Percentiles rank a stretch among this genome's conserved stretches.
phyloP scores from a whole-genome alignment of 2,797 vertebrate species.

The Aratinga solstitialis region DNA sequence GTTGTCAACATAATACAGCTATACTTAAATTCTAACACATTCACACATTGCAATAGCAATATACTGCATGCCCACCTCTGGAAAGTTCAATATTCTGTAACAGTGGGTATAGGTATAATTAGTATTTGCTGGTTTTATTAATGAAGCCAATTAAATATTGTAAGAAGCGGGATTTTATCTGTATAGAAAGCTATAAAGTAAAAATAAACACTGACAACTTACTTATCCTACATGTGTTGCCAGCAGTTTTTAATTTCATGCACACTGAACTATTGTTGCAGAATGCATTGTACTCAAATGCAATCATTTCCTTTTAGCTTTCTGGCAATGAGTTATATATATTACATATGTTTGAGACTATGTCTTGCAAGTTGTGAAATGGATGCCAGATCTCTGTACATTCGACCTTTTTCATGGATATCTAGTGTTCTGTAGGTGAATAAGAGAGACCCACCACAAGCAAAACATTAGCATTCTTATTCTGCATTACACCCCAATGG shows the following conservation, averaged over 20 bases:
- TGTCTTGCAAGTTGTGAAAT: constrained; percentile 71
- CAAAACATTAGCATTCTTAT: constrained; percentile 45
- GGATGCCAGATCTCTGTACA: constrained; percentile 72
- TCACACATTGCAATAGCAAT: neutral
- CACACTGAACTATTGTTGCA: constrained; percentile 79
- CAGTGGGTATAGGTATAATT: neutral
- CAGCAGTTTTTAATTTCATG: constrained; percentile 82
- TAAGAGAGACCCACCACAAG: constrained; percentile 72
- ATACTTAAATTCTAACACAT: neutral
- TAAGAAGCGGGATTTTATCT: constrained; percentile 33
- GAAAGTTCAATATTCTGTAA: constrained; percentile 25
- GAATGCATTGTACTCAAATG: constrained; percentile 83
- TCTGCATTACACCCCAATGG: constrained; percentile 17
- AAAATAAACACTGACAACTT: constrained; percentile 56
- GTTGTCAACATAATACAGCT: neutral
- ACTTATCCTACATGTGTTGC: constrained; percentile 55
- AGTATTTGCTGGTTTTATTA: constrained; percentile 58
- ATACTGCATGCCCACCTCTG: neutral
- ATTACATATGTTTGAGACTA: constrained; percentile 80
- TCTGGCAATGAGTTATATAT: constrained; percentile 74
- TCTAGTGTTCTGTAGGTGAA: constrained; percentile 65
- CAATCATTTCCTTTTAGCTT: constrained; percentile 84
- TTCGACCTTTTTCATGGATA: constrained; percentile 73
- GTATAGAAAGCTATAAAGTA: constrained; percentile 37
- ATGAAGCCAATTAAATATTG: constrained; percentile 3